Base-by-base conservation (phyloP, 2,888 invertebrate genomes). In the Ophion ellenae region DNA sequence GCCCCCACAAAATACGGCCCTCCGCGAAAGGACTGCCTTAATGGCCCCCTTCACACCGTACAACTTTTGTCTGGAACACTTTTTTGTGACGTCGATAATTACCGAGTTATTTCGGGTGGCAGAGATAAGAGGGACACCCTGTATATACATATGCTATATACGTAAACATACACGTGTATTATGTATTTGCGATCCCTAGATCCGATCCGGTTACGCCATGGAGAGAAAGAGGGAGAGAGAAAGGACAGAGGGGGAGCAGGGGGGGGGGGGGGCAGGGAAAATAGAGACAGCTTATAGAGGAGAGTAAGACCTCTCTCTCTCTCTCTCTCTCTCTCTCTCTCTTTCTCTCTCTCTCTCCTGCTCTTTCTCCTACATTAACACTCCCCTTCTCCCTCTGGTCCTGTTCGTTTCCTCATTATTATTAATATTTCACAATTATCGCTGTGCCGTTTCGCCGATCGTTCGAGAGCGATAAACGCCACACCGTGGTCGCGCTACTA, bases 381-480 rank as follows among this genome's bases (percentile, higher is more conserved):
- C 74, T 45, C 74, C n/a, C 63, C 40, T 61, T 69, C 61, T 45
- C 70, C 70, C 70, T 61, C 28, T 32, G 24, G 70, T 67, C 77
- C 70, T 80, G 57, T 88, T 88, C 86, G 87, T 90, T 90, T 91
- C 90, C 90, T 91, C 90, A 88, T 91, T 90, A 90, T 90, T 91
- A 91, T 91, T 91, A 90, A 91, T 91, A 90, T 92, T 92, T 90
- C 91, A 90, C 90, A 92, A 92, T 91, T 91, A 91, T 90, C 89
- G 88, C 88, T 84, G 83, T 88, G 88, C 87, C 86, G 88, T 89
- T 90, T 87, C 84, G 87, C 87, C 87, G 90, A 90, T 90, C 88
- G 88, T 81, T 80, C 81, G 86, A 47, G 79, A 6, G 24, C 71
- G 89, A 90, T 90, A 90, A 89, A 85, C 73, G 75, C 70, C 59